Evolutionary conservation across 2,797 vertebrate species (phyloP), one percentile per base, ranked within the genome.

Genomic region (Gastrophryne carolinensis): DNA sequence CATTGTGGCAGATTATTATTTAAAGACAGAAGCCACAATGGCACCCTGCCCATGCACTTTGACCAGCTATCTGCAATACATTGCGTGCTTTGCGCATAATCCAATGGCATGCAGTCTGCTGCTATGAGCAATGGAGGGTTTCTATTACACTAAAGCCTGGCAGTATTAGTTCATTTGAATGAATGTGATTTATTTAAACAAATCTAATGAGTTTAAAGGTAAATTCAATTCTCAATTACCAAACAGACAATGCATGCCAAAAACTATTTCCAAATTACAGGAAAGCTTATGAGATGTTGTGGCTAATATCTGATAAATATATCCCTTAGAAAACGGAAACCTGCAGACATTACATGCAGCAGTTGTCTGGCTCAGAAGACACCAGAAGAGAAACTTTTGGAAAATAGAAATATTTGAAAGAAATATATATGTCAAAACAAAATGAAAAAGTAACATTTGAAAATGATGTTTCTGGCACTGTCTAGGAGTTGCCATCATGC

Each of bases 201-300:
- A 68, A 62, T 75, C n/a, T 6, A 75, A 68, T 68, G 32, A 68
- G 39, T 57, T 21, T 49, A 67, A 58, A 10, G 60, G 54, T 61
- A 67, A 75, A 75, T 62, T 61, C 13, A 35, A 75, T 75, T 68
- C 50, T 32, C 73, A 75, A 75, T 75, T 75, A 41, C 73, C 8
- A 49, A 63, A 62, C 63, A 54, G 27, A 23, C 58, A 63, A 15
- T 49, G 47, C 49, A 64, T 29, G 67, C 74, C 66, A 77, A 71
- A 54, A 24, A 56, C 13, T 26, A 54, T 69, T 63, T 71, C 62
- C 67, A 58, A 64, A 70, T 77, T 77, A 77, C 39, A n/a, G 53
- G 17, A 27, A 62, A 64, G 35, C 6, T 17, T 34, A 70, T 71
- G 58, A 56, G 26, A 26, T 54, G 35, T 27, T 61, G 24, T 68